Base-by-base conservation (phyloP, 1,140 invertebrate genomes). In the Semibalanus balanoides region DNA sequence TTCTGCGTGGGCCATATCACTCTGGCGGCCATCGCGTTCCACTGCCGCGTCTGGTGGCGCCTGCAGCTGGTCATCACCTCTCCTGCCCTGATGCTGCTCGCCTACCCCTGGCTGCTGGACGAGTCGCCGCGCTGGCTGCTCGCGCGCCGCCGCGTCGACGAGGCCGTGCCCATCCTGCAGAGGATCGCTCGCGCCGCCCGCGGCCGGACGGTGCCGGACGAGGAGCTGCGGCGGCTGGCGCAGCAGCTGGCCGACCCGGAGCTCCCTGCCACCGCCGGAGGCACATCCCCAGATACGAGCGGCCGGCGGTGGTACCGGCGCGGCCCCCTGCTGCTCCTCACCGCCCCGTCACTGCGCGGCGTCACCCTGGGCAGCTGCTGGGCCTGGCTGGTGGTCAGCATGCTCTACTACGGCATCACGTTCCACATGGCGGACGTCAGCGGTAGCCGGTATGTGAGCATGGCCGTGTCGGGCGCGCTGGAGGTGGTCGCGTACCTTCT, bases 1-100 rank as follows among this genome's bases (percentile, higher is more conserved):
- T 94, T 93, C 83, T 91, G 91, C 0, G 81, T 88, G 30, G 92
- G 92, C 40, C 91, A 91, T 76, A 88, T 93, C 81, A 83, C 91
- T 64, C 89, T 90, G 0, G 89, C 90, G 9, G 85, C 83, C 0
- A 89, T 92, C 81, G 92, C 90, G 1, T 92, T 90, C 82, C 87
- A 88, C 64, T 86, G 94, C 30, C 86, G 85, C 31, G 87, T 93
- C 78, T 95, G 92, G 92, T 85, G 90, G 79, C 85, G 84, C 77
- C 84, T 94, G 51, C 90, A 93, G 83, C 86, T 93, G 30, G 89
- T 88, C 5, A 84, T 92, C 5, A 91, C 91, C 5, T 80, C 91
- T n/a, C 89, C 90, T 0, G 90, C 90, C 76, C 78, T 92, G 19
- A 80, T 88, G 7, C 90, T 95, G 77, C 85, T 92, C 40, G 81